Evolutionary conservation across 2,113 vertebrate species (phyloP), one percentile per base, ranked within the genome.

Genomic region (Nanorana parkeri): DNA sequence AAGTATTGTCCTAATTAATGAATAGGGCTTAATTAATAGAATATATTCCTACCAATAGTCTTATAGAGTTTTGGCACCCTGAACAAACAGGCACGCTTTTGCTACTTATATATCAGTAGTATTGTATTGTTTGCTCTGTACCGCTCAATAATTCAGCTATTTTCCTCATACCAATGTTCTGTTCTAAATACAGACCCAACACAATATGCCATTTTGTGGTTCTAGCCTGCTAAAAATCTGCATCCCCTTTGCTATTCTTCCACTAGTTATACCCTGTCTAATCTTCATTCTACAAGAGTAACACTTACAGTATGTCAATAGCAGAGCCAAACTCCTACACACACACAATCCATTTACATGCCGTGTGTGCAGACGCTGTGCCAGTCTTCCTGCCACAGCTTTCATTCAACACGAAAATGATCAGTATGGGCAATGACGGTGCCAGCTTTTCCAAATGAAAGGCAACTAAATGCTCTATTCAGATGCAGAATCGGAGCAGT

Each of bases 241-340:
- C 26, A 71, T 71, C 23, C 41, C 41, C 17, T 41, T 20, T 28
- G 51, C 68, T 3, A 54, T 54, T 71, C 47, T 54, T 11, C 26
- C 41, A 47, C 41, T 47, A 47, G 41, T 47, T 55, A 47, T 19
- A n/a, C 24, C 69, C 51, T 13, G 68, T 56, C 69, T 73, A 73
- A 73, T 73, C 69, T 56, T 29, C 55, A 56, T 73, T 73, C 52
- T 56, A 55, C 24, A 73, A 73, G 6, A 51, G 47, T 72, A 72
- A 29, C 68, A 47, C 47, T 55, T 73, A 73, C 69, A 73, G 69
- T 73, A 56, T 73, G 69, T 56, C 51, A 55, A 51, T 55, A 72
- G 26, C 23, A 17, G 23, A 26, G 68, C 68, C 68, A 72, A 54
- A 17, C 23, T 15, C 51, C 58, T 21, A 61, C 58, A 23, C 58